These are phyloP conservation scores for Melanostoma mellinum DNA, from an alignment of 2,888 invertebrate genomes.

Conservation along the genomic window DNA sequence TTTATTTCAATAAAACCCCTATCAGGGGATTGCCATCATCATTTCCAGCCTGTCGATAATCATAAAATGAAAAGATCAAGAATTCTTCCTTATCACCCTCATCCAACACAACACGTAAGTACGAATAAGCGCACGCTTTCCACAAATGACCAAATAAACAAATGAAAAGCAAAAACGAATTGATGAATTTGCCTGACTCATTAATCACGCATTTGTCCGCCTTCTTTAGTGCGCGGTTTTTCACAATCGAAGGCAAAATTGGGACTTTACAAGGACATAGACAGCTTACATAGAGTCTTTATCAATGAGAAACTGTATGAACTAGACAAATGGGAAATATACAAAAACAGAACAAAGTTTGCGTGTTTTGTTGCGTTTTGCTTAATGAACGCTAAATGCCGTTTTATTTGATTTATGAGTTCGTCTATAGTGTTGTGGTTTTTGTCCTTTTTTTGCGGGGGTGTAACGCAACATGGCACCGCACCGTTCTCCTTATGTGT, in stretches of 20 bases:
- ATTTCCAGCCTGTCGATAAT: conserved; percentile 21
- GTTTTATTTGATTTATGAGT: conserved; percentile 69
- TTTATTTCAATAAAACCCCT: conserved; percentile 26
- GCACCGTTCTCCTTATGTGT: too few relatives aligned
- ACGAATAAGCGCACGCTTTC: conserved; percentile 10
- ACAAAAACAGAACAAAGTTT: conserved; percentile 27
- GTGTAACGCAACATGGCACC: too few relatives aligned
- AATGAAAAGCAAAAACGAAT: conserved; percentile 28
- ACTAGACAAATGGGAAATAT: conserved; percentile 24
- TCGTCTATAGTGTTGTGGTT: conserved; percentile 13
- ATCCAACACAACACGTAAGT: neutral
- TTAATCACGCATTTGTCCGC: conserved; percentile 67
- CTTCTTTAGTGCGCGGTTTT: conserved; percentile 26
- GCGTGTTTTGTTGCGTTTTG: conserved; percentile 64
- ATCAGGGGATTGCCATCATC: neutral
- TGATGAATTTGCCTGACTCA: conserved; percentile 66
- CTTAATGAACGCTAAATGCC: conserved; percentile 71
- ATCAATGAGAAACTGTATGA: conserved; percentile 16
- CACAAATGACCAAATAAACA: conserved; percentile 57
- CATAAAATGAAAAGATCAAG: conserved; percentile 32
- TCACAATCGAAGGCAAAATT: conserved; percentile 48
- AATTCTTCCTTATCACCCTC: conserved; percentile 36
- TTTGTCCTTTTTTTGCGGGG: too few relatives aligned
- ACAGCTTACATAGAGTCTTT: neutral
- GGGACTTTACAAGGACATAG: conserved; percentile 18